Percentiles rank a stretch among this genome's conserved stretches.
These are phyloP conservation scores for Lagorchestes hirsutus DNA, from an alignment of 2,797 vertebrate species.

Conservation along the genomic window DNA sequence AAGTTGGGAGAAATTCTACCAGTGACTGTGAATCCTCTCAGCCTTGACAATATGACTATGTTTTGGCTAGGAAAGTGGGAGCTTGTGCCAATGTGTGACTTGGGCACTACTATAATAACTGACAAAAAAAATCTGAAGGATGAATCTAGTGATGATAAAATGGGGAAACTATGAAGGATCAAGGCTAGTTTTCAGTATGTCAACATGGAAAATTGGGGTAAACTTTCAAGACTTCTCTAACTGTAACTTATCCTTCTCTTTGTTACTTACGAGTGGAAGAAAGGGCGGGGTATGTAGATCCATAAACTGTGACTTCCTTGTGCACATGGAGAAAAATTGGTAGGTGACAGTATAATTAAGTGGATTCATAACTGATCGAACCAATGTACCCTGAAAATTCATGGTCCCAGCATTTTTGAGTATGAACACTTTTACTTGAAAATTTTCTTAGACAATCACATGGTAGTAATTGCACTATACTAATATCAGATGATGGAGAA, in stretches of 20 bases:
- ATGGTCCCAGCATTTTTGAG: background rate
- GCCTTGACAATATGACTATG: background rate
- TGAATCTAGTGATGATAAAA: background rate
- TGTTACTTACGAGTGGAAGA: background rate
- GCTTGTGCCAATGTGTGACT: background rate
- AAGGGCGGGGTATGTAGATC: no score
- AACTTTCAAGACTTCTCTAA: background rate
- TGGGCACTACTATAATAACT: background rate
- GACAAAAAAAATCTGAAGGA: background rate
- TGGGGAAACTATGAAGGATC: background rate
- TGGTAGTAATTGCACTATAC: background rate
- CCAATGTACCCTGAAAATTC: background rate
- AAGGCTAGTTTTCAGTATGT: background rate
- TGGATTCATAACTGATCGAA: background rate
- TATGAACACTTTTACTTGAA: background rate
- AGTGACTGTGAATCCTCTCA: background rate
- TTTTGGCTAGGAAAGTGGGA: background rate
- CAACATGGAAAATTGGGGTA: background rate
- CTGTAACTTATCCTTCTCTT: background rate
- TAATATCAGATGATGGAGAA: background rate
- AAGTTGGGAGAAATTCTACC: background rate
- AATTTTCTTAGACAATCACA: background rate
- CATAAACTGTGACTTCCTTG: background rate
- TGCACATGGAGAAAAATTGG: background rate
- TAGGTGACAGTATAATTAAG: background rate